Base-by-base conservation (phyloP, 1,140 invertebrate genomes). In the Drosophila sp. region DNA sequence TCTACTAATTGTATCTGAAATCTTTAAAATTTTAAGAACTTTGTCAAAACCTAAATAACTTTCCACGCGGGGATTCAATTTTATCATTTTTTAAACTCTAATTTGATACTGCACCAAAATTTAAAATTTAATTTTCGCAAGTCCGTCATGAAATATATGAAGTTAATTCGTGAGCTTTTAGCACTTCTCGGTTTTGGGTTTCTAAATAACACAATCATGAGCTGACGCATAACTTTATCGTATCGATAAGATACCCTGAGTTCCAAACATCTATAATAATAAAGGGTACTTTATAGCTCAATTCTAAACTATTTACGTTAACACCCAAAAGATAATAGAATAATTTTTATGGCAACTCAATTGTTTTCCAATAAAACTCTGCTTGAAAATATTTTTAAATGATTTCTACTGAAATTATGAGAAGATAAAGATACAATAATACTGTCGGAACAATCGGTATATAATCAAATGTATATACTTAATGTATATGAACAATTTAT, bases 231-330 rank as follows among this genome's bases (percentile, higher is more conserved):
- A 14, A n/a, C 6, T 46, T 27, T 58, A 45, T 36, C 43, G 8
- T 8, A 13, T 5, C 43, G 58, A 62, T 62, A 62, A 62, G 59
- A 62, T 51, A 62, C 46, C 11, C 11, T 38, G 2, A 21, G 7
- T n/a, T 27, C 13, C 2, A 27, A 40, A 54, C 32, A 36, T n/a
- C 21, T 25, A 54, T n/a, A 36, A 38, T 54, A 54, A n/a, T 41
- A 41, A 18, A 11, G 46, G 11, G 13, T 18, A 9, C 4, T 36
- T 13, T 11, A 53, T 50, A 50, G 27, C 7, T 50, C n/a, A 3
- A 48, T 14, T 32, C 13, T 16, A 29, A 50, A 50, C 46, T 14
- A 50, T 50, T 32, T 50, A 13, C 25, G n/a, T 50, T 14, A 16
- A 50, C n/a, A 9, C 7, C 7, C 13, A 14, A 4, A 32, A 45